phyloP scores from a whole-genome alignment of 2,113 vertebrate species.

The Mobula hypostoma region DNA sequence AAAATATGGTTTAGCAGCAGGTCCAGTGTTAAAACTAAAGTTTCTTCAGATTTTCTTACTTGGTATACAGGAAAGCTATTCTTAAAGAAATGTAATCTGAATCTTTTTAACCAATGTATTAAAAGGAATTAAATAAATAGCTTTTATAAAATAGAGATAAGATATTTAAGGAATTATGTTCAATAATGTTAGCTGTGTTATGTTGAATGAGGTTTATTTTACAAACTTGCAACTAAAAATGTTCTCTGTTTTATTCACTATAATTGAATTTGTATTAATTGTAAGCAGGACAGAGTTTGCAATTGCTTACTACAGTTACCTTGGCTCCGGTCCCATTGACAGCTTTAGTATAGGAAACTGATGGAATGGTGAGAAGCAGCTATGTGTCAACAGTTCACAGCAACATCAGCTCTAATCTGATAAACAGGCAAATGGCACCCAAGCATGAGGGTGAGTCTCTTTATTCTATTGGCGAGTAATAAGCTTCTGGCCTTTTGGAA shows the following conservation, averaged over 20 bases:
- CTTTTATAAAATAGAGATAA: background rate
- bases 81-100: background rate
- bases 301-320: background rate
- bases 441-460: background rate
- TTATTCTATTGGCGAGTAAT: background rate
- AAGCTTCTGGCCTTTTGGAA: background rate
- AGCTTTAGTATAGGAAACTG: background rate
- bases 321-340: background rate
- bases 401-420: background rate
- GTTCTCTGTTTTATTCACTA: background rate
- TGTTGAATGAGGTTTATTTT: background rate
- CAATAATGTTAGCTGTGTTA: background rate
- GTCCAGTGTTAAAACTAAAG: background rate
- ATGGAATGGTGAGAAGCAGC: background rate
- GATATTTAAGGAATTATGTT: background rate
- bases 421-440: background rate
- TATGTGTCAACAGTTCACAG: background rate
- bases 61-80: background rate
- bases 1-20: constrained; percentile 1
- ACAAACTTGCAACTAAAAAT: background rate
- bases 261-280: background rate
- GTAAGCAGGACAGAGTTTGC: background rate
- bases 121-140: background rate
- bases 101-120: background rate
- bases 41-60: background rate